Evolutionary conservation across 1,140 invertebrate species (phyloP), one percentile per base, ranked within the genome.

Genomic region (Drosophila insularis): DNA sequence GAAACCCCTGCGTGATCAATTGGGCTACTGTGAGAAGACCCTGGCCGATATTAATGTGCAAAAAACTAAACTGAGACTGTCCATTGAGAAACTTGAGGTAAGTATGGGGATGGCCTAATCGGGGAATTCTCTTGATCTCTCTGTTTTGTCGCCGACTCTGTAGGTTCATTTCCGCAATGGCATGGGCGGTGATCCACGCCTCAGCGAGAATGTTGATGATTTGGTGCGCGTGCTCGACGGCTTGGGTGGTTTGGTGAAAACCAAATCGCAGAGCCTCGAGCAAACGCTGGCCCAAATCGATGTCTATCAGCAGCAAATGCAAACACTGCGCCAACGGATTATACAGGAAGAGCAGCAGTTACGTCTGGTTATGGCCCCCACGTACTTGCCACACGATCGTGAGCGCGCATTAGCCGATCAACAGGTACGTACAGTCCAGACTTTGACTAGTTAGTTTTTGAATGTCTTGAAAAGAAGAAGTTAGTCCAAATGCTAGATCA

Each of bases 51-150:
- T 98, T 58, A 94, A 96, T 61, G 97, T 97, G 74, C 97, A 98
- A 92, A 97, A 96, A 91, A 97, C 96, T 0, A 98, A 98, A 93
- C 96, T 99, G 63, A 94, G 94, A 35, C 95, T 98, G 79, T 97
- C 97, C n/a, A 95, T 98, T 68, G 97, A 98, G 89, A 98, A 98
- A 92, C 94, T 99, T 59, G 95, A 97, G 93, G 95, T 96, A 92
- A 93, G 93, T 92, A 23, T 2, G 6, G 53, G 14, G 21, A 1
- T 10, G 43, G 31, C 19, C 40, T 71, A 74, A 68, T 8, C 35
- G 6, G 32, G 71, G 61, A 73, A 65, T 21, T 5, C 62, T 21
- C 14, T 32, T 59, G 17, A 50, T 17, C 43, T 50, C 10, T 67
- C 21, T 46, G 50, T 1, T 67, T 14, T 46, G 50, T 1, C 5